Evolutionary conservation across 2,113 vertebrate genomes (phyloP).

Genomic region (Mugil cephalus): DNA sequence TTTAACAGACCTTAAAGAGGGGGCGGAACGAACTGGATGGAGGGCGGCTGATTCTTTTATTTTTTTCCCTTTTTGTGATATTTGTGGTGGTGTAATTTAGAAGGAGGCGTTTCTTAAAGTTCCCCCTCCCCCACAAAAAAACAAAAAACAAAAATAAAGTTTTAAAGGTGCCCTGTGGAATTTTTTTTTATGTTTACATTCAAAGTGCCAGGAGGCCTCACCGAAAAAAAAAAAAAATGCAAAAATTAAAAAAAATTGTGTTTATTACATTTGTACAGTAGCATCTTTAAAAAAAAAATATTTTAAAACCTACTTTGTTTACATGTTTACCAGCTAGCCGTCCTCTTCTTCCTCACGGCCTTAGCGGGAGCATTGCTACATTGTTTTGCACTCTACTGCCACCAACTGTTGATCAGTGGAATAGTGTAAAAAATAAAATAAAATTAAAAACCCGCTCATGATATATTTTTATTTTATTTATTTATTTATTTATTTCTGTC

Average conservation of each 20-base stretch:
- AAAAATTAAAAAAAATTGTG: too few relatives aligned
- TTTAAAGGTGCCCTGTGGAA: conserved; percentile 27
- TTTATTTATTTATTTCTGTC: background rate
- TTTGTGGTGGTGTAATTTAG: conserved; percentile 29
- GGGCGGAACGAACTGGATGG: conserved; percentile 53
- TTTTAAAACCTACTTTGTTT: conserved; percentile 3
- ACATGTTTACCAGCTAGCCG: conserved; percentile 6
- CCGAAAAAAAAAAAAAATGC: too few relatives aligned
- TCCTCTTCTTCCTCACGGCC: conserved; percentile 1
- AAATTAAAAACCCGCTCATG: too few relatives aligned
- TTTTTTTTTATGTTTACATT: conserved; percentile 15
- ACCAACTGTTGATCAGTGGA: background rate
- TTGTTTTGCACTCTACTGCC: background rate
- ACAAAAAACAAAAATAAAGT: background rate
- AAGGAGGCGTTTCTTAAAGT: conserved; percentile 2
- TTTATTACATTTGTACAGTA: too few relatives aligned
- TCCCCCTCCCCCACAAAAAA: too few relatives aligned
- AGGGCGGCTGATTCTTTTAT: conserved; percentile 51
- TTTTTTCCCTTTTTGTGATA: conserved; percentile 13
- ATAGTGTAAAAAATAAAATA: conserved; percentile 9
- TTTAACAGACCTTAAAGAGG: conserved; percentile 65
- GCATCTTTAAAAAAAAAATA: too few relatives aligned
- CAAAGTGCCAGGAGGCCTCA: background rate
- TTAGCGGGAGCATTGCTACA: background rate
- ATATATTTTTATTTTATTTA: background rate